Evolutionary conservation across 2,888 invertebrate species (phyloP).

Genomic region (Sminthurides aquaticus): DNA sequence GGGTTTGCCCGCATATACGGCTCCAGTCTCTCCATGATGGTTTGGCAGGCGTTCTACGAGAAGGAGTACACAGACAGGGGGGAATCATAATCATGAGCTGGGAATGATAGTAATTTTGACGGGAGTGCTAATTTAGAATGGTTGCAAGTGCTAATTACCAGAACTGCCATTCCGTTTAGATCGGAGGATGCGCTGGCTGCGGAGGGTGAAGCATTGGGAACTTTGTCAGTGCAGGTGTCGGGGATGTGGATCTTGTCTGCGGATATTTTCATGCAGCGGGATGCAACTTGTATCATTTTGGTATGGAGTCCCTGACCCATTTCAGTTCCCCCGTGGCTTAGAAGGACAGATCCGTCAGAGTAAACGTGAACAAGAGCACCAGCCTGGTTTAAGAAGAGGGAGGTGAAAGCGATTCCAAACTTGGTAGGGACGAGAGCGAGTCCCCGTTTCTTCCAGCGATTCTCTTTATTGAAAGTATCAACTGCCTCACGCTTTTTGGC

Average conservation of each 20-base stretch:
- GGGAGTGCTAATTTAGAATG: not conserved
- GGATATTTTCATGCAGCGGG: slow-evolving; percentile 62
- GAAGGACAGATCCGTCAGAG: slow-evolving; percentile 53
- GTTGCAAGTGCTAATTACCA: slow-evolving; percentile 49
- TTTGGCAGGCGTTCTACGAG: slow-evolving; percentile 66
- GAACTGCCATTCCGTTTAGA: slow-evolving; percentile 82
- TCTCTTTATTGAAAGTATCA: slow-evolving; percentile 64
- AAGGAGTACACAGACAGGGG: not conserved
- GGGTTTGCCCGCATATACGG: slow-evolving; percentile 70
- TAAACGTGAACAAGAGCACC: slow-evolving; percentile 85
- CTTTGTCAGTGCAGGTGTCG: slow-evolving; percentile 82
- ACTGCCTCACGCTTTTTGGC: slow-evolving; percentile 54
- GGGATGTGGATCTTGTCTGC: slow-evolving; percentile 68
- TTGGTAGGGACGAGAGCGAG: slow-evolving; percentile 72
- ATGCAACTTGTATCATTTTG: slow-evolving; percentile 80
- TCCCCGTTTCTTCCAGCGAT: slow-evolving; percentile 81
- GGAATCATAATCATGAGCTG: not conserved
- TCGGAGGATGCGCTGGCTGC: slow-evolving; percentile 85
- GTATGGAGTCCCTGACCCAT: slow-evolving; percentile 92
- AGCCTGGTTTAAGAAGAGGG: slow-evolving; percentile 69
- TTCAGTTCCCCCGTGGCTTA: slow-evolving; percentile 61
- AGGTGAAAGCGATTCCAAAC: slow-evolving; percentile 75
- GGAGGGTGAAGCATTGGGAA: slow-evolving; percentile 83
- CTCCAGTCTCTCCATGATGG: slow-evolving; percentile 62
- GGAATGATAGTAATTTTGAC: not conserved